Percentiles rank a stretch among this genome's conserved stretches.
Conservation (phyloP, 2,797 vertebrate species). For the Rhinatrema bivittatum region DNA sequence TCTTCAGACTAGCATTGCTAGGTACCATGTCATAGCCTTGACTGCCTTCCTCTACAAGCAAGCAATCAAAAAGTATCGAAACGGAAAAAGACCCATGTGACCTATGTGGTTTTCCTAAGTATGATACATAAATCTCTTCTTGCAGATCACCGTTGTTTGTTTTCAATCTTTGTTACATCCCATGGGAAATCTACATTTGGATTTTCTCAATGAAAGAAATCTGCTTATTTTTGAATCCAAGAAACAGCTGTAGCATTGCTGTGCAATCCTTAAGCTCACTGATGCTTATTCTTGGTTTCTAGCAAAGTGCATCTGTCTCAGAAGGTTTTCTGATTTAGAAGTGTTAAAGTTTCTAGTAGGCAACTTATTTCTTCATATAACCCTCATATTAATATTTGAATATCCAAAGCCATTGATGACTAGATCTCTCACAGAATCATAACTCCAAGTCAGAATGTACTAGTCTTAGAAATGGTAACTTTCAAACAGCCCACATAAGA, state of each 20-base stretch:
- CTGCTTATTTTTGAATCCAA: conserved; percentile 24
- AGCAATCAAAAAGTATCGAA: conserved; percentile 36
- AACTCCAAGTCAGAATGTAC: too few species aligned
- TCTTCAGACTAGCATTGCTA: conserved; percentile 29
- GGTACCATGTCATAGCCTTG: conserved; percentile 14
- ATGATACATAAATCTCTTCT: conserved; percentile 48
- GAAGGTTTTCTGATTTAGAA: conserved; percentile 1
- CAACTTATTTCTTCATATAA: neutral
- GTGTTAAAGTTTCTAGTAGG: rapidly evolving
- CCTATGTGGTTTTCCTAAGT: conserved; percentile 49
- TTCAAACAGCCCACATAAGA: too few species aligned
- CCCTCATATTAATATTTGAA: neutral
- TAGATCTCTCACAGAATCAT: too few species aligned
- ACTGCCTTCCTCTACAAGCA: conserved; percentile 17
- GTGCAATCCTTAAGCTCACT: neutral
- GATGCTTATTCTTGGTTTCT: too few species aligned
- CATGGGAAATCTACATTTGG: conserved; percentile 18
- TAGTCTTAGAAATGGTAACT: too few species aligned
- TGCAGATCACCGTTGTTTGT: conserved; percentile 37
- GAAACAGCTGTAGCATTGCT: neutral
- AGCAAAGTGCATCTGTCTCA: conserved; percentile 12
- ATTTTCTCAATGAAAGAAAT: conserved; percentile 31
- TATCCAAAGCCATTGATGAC: too few species aligned
- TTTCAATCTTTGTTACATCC: conserved; percentile 21
- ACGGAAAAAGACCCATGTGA: conserved; percentile 75